Evolutionary conservation across 2,888 invertebrate genomes (phyloP), one percentile per base, ranked within the genome.

Genomic region (Disparrhopalites patrizii): DNA sequence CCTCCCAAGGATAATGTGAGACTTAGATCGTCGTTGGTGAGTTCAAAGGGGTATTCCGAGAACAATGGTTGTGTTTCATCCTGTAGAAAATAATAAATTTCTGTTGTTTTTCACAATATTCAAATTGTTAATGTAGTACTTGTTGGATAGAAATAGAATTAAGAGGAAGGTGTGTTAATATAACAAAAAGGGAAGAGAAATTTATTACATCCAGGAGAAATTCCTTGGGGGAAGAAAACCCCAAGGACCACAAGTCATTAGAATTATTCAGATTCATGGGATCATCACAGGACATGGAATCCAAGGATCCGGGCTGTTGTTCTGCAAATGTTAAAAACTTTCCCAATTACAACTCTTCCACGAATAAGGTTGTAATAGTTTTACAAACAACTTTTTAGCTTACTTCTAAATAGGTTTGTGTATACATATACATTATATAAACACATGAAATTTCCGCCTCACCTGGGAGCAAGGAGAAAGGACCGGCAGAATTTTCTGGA

Each of bases 21-120:
- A 20, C 31, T 61, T 23, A 51, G 51, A 51, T 61, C 61, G 27
- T 61, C 61, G 30, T 61, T 27, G 30, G 15, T 23, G 13, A 40
- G 25, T 30, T 61, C 38, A 25, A 61, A 51, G n/a, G 61, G 31
- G 61, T 61, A 61, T 23, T 52, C 61, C 8, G 61, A 51, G 51
- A 61, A 61, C 5, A 61, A 38, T 5, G 61, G 61, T 10, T 50
- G 61, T 52, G 61, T 38, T 61, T 61, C 61, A 28, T 50, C 61
- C 61, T 61, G 43, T 1, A 47, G 47, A 50, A 3, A 50, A 50
- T 13, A 10, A 7, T 7, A 36, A 36, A 15, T 10, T 36, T 36
- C 15, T 36, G 15, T 36, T 36, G 15, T 36, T 33, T 10, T 33
- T 33, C 36, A 33, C 36, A 33, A 15, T 33, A 33, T 33, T 15